A percentile compares a stretch with the other conserved stretches of the same genome.
Conservation (phyloP, 2,113 vertebrate genomes). For the Acrocephalus arundinaceus region DNA sequence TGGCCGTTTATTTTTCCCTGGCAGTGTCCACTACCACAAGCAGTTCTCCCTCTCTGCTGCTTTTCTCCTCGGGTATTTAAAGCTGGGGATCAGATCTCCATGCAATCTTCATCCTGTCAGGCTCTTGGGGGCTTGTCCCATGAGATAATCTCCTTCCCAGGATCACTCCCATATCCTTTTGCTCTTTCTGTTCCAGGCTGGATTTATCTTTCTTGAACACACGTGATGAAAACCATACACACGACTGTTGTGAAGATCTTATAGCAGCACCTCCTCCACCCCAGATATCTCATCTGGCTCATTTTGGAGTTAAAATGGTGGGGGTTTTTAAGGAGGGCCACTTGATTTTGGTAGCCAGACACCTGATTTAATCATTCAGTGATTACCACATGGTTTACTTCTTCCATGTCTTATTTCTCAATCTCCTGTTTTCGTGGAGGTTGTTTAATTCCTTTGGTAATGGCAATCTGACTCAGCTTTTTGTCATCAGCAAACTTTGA, state of each 20-base stretch:
- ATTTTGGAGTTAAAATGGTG: background rate
- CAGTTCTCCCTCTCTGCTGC: background rate
- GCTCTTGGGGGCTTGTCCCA: background rate
- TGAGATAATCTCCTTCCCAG: constrained; percentile 4
- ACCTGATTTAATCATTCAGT: background rate
- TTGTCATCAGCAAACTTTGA: background rate
- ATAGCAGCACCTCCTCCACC: background rate
- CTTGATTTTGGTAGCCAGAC: background rate
- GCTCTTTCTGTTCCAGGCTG: background rate
- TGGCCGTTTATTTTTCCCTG: background rate
- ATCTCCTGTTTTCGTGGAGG: background rate
- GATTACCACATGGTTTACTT: background rate
- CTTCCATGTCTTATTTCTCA: background rate
- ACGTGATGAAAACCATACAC: background rate
- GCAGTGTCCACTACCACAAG: background rate
- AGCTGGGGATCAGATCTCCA: background rate
- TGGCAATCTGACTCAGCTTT: background rate
- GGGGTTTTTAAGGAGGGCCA: fast-evolving
- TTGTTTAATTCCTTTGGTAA: background rate
- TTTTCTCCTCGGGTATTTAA: background rate
- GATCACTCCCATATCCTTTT: background rate
- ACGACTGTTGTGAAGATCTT: background rate
- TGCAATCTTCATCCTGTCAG: background rate
- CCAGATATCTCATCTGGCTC: background rate
- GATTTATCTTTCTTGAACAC: background rate